phyloP scores from a whole-genome alignment of 2,797 vertebrate species.

The Crocodylus rhombifer region DNA sequence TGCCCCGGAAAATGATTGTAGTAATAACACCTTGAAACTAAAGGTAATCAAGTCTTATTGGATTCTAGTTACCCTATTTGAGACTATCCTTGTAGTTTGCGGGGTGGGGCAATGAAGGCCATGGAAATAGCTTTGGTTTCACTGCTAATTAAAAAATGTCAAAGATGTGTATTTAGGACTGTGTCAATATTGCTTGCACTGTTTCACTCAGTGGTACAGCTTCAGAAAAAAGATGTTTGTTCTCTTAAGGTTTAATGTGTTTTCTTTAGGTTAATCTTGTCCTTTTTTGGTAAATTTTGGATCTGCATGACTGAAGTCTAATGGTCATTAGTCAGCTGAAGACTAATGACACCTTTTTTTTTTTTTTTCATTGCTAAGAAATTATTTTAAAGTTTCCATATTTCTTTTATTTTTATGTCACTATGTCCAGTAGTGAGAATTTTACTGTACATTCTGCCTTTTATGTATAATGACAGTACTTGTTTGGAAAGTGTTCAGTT shows the following conservation, averaged over 20 bases:
- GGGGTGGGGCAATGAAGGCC: neutral
- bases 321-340: neutral
- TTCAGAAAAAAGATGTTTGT: neutral
- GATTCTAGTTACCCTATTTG: neutral
- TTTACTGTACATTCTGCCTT: neutral
- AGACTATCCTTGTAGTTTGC: neutral
- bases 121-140: neutral
- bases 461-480: neutral
- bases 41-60: neutral
- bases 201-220: neutral
- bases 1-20: no score
- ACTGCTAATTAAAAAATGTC: neutral
- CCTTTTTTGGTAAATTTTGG: neutral
- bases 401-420: neutral
- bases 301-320: neutral
- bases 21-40: neutral
- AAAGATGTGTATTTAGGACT: neutral
- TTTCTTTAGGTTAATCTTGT: neutral
- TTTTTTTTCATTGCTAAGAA: neutral
- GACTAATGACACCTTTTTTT: neutral
- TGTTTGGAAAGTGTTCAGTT: neutral
- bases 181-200: neutral
- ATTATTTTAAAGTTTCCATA: neutral
- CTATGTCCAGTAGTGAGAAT: neutral
- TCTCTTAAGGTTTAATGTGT: neutral